Evolutionary conservation across 2,888 invertebrate species (phyloP).

Genomic region (Philereme transversata): DNA sequence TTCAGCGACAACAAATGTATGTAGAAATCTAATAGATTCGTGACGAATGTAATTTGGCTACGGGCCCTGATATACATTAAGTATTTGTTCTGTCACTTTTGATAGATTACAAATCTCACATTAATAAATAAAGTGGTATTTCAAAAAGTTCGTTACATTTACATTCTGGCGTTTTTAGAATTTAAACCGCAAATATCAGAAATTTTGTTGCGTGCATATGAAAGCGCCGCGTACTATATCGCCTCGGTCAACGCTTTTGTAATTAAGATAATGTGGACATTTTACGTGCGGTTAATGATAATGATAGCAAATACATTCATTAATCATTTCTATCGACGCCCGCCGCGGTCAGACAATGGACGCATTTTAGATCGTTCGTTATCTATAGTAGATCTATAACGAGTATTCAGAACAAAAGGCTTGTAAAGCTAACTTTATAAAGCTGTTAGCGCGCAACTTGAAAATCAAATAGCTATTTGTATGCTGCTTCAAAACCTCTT

Average conservation of each 20-base stretch:
- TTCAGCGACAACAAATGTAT: too few species aligned
- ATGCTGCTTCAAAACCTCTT: too few species aligned
- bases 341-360: constrained; percentile 28
- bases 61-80: too few species aligned
- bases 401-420: constrained; percentile 23
- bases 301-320: constrained; percentile 38
- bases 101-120: too few species aligned
- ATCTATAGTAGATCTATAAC: constrained; percentile 29
- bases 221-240: constrained; percentile 12
- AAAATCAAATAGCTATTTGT: neutral
- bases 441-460: neutral
- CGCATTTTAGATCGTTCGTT: constrained; percentile 24
- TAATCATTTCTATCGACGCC: constrained; percentile 38
- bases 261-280: constrained; percentile 45
- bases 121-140: too few species aligned
- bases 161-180: neutral
- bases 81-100: too few species aligned
- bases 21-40: too few species aligned
- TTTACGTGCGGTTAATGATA: constrained; percentile 39
- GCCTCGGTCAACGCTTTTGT: constrained; percentile 38
- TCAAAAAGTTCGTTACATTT: too few species aligned
- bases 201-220: neutral
- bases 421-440: neutral
- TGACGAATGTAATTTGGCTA: too few species aligned
- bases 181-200: neutral